Percentiles rank a stretch among this genome's conserved stretches.
phyloP scores from a whole-genome alignment of 2,888 invertebrate genomes.

The Eilema sororculum region DNA sequence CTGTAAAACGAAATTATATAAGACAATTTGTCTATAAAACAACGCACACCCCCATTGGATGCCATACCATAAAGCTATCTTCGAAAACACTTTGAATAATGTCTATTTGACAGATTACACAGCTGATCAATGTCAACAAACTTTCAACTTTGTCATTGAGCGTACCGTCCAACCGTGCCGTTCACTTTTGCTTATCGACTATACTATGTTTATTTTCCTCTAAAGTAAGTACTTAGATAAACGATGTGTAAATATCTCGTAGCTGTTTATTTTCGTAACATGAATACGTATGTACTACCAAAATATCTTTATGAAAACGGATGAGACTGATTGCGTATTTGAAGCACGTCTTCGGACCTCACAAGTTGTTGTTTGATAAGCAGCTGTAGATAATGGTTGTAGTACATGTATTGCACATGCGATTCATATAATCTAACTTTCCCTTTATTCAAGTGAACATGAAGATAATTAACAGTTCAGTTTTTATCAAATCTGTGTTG shows the following conservation, averaged over 20 bases:
- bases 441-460: background rate
- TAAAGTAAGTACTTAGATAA: background rate
- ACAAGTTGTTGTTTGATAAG: background rate
- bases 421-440: conserved; percentile 1
- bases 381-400: background rate
- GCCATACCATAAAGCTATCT: background rate
- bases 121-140: conserved; percentile 1
- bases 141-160: background rate
- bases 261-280: background rate
- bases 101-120: background rate
- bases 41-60: too few species aligned
- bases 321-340: background rate
- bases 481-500: background rate
- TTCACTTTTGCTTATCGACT: conserved; percentile 7
- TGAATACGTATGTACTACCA: background rate
- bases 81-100: background rate
- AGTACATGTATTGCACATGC: background rate
- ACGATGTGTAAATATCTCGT: background rate
- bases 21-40: too few species aligned
- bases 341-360: background rate
- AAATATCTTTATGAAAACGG: conserved; percentile 7
- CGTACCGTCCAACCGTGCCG: background rate
- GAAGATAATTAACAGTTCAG: background rate
- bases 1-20: too few species aligned
- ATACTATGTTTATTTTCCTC: background rate